These are phyloP conservation scores for Ptychadena robeensis DNA, from an alignment of 2,797 vertebrate genomes.

Conservation along the genomic window DNA sequence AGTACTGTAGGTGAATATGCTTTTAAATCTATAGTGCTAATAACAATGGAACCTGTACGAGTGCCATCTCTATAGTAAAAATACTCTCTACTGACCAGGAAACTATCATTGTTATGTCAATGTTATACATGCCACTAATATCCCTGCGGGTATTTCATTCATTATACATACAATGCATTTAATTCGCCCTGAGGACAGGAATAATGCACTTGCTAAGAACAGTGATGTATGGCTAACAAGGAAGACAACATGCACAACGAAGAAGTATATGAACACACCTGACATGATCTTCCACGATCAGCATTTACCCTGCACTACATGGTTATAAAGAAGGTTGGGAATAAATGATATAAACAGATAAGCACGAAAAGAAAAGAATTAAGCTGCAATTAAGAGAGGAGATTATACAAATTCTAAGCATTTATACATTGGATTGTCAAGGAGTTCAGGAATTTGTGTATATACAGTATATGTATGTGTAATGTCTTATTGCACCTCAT, in stretches of 20 bases:
- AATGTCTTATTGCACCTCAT: too few relatives aligned
- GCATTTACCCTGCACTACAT: neutral
- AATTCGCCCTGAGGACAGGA: neutral
- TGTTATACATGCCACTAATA: neutral
- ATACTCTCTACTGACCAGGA: neutral
- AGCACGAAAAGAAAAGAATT: too few relatives aligned
- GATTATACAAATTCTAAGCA: too few relatives aligned
- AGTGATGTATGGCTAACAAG: neutral
- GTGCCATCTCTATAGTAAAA: neutral
- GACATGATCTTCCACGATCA: neutral
- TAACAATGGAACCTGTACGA: neutral
- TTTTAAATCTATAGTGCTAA: neutral
- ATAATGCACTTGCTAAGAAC: neutral
- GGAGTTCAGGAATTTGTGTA: too few relatives aligned
- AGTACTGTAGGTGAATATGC: neutral
- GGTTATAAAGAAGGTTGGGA: too few relatives aligned
- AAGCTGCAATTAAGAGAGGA: too few relatives aligned
- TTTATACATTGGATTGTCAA: too few relatives aligned
- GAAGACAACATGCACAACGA: neutral
- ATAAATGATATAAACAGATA: too few relatives aligned
- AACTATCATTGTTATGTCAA: neutral
- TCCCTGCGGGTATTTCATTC: neutral
- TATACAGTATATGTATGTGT: too few relatives aligned
- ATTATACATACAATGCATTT: neutral
- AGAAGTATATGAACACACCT: neutral